Evolutionary conservation across 2,888 invertebrate genomes (phyloP).

Genomic region (Leucophenga montana): DNA sequence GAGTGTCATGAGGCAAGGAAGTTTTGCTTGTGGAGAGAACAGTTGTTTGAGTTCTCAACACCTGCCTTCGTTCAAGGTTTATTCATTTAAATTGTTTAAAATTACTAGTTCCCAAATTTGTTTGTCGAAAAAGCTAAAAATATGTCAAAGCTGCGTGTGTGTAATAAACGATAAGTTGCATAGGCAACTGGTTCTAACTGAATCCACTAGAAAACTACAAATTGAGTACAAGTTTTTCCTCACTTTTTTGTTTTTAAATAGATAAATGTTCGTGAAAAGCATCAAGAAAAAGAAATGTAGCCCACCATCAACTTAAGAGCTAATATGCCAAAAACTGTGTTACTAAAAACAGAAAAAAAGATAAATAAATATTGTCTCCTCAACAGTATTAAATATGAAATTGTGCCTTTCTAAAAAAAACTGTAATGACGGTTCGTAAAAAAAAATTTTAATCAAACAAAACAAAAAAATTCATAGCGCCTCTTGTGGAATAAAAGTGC

Average conservation of each 20-base stretch:
- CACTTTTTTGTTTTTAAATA: no score
- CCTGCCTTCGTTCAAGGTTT: conserved; percentile 48
- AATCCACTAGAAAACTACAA: no score
- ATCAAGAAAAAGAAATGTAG: background rate
- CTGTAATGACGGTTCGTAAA: background rate
- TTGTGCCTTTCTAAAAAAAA: conserved; percentile 7
- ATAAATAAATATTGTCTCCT: background rate
- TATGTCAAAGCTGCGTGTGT: background rate
- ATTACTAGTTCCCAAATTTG: conserved; percentile 24
- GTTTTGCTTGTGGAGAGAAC: conserved; percentile 17
- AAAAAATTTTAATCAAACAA: conserved; percentile 41
- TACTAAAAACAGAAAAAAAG: background rate
- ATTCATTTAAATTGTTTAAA: conserved; percentile 19
- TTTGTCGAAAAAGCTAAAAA: background rate
- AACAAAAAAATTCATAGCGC: conserved; percentile 3
- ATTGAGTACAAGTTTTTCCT: no score
- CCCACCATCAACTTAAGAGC: background rate
- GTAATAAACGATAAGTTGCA: no score
- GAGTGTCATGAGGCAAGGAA: no score
- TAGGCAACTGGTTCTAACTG: no score
- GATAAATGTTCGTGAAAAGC: no score
- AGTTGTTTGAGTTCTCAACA: conserved; percentile 60
- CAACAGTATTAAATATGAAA: background rate
- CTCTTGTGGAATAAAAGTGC: conserved; percentile 25
- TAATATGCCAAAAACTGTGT: background rate